Conservation (phyloP, 2,113 vertebrate genomes). For the Paramisgurnus dabryanus region DNA sequence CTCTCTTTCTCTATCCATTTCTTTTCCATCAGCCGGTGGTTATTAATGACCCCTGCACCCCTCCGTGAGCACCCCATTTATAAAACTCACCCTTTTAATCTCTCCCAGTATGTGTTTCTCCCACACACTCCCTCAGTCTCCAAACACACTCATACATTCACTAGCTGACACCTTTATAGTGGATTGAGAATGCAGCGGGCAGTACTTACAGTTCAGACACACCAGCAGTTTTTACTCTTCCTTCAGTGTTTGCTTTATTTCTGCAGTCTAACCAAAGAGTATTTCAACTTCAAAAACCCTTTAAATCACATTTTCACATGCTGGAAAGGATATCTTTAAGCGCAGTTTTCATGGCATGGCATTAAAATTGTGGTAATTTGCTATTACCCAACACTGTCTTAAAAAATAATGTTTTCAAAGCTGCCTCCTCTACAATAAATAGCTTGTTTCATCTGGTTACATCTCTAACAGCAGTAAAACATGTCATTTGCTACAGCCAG, state of each 20-base stretch:
- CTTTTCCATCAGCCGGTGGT: constrained; percentile 40
- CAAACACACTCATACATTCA: constrained; percentile 51
- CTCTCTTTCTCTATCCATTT: background rate
- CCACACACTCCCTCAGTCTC: constrained; percentile 27
- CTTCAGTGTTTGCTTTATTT: background rate
- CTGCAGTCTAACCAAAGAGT: background rate
- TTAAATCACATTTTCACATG: background rate
- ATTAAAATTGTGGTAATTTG: too few relatives aligned
- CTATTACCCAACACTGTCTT: too few relatives aligned
- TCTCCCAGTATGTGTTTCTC: constrained; percentile 48
- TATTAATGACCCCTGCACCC: constrained; percentile 54
- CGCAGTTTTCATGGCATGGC: too few relatives aligned
- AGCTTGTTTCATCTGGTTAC: too few relatives aligned
- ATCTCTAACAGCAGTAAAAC: too few relatives aligned
- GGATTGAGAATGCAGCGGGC: constrained; percentile 32
- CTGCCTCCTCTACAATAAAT: too few relatives aligned
- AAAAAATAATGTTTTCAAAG: too few relatives aligned
- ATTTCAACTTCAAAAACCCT: too few relatives aligned
- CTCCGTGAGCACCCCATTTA: constrained; percentile 52
- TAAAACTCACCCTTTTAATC: constrained; percentile 60
- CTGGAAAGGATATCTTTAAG: too few relatives aligned
- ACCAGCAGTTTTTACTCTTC: background rate
- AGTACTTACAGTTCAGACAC: constrained; percentile 14
- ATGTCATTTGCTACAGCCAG: too few relatives aligned
- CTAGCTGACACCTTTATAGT: constrained; percentile 36